A percentile compares a stretch with the other conserved stretches of the same genome.
Evolutionary conservation across 1,140 invertebrate genomes (phyloP).

Genomic region (Meloidogyne floridensis): DNA sequence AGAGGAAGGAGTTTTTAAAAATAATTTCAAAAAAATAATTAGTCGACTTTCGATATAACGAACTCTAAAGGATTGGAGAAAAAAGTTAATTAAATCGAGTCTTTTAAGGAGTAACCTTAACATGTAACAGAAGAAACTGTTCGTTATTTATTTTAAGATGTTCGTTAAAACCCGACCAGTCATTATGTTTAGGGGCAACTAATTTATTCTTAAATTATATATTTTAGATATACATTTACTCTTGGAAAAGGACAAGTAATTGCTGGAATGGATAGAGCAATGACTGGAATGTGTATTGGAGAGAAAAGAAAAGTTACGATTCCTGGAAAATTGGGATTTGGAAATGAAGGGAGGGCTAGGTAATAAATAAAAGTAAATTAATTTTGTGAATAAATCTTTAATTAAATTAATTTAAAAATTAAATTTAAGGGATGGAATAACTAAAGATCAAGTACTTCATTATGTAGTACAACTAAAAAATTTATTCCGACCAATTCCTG

Average conservation of each 20-base stretch:
- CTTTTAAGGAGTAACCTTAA: too few species aligned
- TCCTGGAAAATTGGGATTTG: slow-evolving; percentile 58
- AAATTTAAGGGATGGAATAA: slow-evolving; percentile 53
- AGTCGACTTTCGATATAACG: too few species aligned
- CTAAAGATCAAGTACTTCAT: slow-evolving; percentile 60
- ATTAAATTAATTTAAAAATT: slow-evolving; percentile 1
- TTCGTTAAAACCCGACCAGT: too few species aligned
- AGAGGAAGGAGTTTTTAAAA: background rate
- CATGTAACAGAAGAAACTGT: too few species aligned
- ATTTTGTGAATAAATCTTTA: background rate
- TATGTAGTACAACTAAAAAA: slow-evolving; percentile 65
- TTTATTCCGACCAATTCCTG: slow-evolving; percentile 50
- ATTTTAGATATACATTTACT: slow-evolving; percentile 61
- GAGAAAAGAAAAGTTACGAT: slow-evolving; percentile 65
- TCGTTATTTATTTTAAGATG: too few species aligned
- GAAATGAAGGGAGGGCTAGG: slow-evolving; percentile 57
- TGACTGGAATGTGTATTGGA: slow-evolving; percentile 63
- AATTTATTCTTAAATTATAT: background rate
- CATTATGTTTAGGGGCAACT: too few species aligned
- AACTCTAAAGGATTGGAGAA: too few species aligned
- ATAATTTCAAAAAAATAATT: background rate
- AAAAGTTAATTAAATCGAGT: too few species aligned
- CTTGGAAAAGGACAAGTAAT: slow-evolving; percentile 61
- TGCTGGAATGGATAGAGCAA: slow-evolving; percentile 58
- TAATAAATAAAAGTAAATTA: background rate